These are phyloP conservation scores for Pristionchus arcanus DNA, from an alignment of 2,888 invertebrate genomes.

Conservation along the genomic window DNA sequence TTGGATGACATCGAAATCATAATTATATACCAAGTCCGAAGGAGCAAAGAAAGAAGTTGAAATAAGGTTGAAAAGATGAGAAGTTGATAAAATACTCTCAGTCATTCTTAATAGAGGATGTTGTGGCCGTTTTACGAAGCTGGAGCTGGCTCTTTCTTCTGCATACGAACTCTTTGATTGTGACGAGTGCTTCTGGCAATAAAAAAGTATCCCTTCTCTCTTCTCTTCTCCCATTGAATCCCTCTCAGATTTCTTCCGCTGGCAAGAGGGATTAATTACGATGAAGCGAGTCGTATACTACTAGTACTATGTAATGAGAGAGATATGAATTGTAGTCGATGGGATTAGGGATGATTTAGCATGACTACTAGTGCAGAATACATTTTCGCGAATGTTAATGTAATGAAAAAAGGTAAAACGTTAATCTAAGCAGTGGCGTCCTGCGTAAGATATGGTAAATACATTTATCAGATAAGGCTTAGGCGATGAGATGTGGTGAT, in stretches of 20 bases:
- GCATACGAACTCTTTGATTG: too few relatives aligned
- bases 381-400: background rate
- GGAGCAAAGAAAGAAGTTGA: too few relatives aligned
- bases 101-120: too few relatives aligned
- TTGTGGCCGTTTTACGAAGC: too few relatives aligned
- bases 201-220: constrained; percentile 22
- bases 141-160: too few relatives aligned
- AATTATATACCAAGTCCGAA: too few relatives aligned
- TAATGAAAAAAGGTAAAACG: too few relatives aligned
- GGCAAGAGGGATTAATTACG: constrained; percentile 26
- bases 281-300: constrained; percentile 3
- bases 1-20: too few relatives aligned
- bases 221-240: constrained; percentile 4
- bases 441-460: too few relatives aligned
- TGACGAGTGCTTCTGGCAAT: constrained; percentile 12
- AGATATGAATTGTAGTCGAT: background rate
- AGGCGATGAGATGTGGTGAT: constrained; percentile 73
- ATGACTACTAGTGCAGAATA: background rate
- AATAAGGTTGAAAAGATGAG: too few relatives aligned
- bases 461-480: background rate
- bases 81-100: too few relatives aligned
- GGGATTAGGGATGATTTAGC: background rate
- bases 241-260: constrained; percentile 36
- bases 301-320: background rate
- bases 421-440: too few relatives aligned